These are phyloP conservation scores for Drosophila yakuba DNA, from an alignment of 1,140 invertebrate genomes.

Conservation along the genomic window DNA sequence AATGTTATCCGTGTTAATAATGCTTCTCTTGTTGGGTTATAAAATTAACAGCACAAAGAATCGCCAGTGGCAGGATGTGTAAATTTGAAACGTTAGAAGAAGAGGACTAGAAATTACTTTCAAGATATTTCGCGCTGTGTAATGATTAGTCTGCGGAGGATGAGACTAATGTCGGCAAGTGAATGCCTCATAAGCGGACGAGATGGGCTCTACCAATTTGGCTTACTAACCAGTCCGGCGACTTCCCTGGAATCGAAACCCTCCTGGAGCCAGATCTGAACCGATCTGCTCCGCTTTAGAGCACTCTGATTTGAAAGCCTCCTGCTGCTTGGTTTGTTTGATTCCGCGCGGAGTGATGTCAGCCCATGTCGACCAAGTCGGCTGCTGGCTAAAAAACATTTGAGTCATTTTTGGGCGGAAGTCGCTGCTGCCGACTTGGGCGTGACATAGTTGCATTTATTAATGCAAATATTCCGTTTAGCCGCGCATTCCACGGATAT, in stretches of 20 bases:
- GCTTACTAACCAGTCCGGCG: slow-evolving; percentile 14
- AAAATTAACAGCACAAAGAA: too few species aligned
- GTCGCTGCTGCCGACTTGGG: slow-evolving; percentile 65
- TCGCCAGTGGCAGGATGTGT: too few species aligned
- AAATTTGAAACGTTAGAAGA: too few species aligned
- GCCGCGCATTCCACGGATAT: slow-evolving; percentile 63
- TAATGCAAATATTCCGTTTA: slow-evolving; percentile 77
- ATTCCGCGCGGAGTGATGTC: slow-evolving; percentile 61
- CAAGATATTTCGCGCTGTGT: slow-evolving; percentile 19
- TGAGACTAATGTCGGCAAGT: slow-evolving; percentile 63
- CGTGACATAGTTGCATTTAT: slow-evolving; percentile 81
- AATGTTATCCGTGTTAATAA: too few species aligned
- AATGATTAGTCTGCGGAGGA: slow-evolving; percentile 20
- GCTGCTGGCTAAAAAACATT: slow-evolving; percentile 54
- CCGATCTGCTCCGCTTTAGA: slow-evolving; percentile 17
- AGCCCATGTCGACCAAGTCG: slow-evolving; percentile 43
- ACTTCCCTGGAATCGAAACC: slow-evolving; percentile 20
- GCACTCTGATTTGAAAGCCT: slow-evolving; percentile 41
- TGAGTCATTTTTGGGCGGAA: slow-evolving; percentile 65
- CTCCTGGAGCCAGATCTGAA: slow-evolving; percentile 1
- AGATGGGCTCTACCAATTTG: slow-evolving; percentile 47
- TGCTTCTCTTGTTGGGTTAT: too few species aligned
- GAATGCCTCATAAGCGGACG: slow-evolving; percentile 51
- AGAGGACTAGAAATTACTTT: background rate
- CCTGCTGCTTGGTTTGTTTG: slow-evolving; percentile 70